These are phyloP conservation scores for Shinisaurus crocodilurus DNA, from an alignment of 2,113 vertebrate species.

Conservation along the genomic window DNA sequence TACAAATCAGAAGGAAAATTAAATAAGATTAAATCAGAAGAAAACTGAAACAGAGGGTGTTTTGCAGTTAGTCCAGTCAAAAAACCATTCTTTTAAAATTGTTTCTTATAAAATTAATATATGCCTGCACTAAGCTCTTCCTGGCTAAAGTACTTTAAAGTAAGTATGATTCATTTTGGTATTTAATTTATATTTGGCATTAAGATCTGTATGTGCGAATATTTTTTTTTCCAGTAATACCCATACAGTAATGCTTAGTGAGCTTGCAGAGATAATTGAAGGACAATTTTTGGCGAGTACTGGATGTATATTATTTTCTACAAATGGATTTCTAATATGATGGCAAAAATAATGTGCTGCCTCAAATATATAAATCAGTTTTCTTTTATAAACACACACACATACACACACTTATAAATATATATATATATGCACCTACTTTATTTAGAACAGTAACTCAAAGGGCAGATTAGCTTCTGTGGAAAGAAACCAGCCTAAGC, in stretches of 20 bases:
- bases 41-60: not conserved
- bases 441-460: not conserved
- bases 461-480: not conserved
- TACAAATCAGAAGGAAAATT: not conserved
- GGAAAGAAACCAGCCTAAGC: not conserved
- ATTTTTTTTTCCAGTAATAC: not conserved
- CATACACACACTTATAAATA: not conserved
- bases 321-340: not conserved
- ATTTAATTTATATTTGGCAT: not conserved
- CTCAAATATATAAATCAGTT: not conserved
- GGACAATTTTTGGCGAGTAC: not conserved
- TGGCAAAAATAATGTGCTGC: not conserved
- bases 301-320: not conserved
- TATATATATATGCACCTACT: not conserved
- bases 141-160: not conserved
- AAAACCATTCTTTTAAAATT: not conserved
- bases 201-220: not conserved
- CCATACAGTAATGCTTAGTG: not conserved
- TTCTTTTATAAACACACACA: not conserved
- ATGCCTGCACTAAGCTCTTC: not conserved
- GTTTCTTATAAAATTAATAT: not conserved
- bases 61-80: no score
- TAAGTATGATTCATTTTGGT: not conserved
- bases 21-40: not conserved
- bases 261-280: not conserved